Evolutionary conservation across 1,140 invertebrate species (phyloP), one percentile per base, ranked within the genome.

Genomic region (Microplitis demolitor): DNA sequence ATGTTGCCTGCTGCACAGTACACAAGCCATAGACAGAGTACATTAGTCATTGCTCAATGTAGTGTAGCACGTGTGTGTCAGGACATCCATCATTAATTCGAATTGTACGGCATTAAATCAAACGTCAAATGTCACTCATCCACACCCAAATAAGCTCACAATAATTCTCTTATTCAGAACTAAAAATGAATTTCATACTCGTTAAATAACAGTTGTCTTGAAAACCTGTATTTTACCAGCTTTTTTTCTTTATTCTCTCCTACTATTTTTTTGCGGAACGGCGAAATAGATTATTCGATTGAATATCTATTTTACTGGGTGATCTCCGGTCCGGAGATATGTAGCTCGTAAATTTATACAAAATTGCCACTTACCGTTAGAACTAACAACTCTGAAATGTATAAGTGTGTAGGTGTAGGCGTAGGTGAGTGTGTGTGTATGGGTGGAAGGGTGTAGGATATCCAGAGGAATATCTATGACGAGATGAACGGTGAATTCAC

Each of bases 281-380:
- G 11, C 35, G 0, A 31, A 63, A 66, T 50, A 45, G 63, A 66
- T 66, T 33, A 45, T 45, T 45, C 39, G 63, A 66, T 66, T 51
- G 63, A 50, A 54, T 67, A 66, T 54, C 16, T 62, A 63, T 67
- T 67, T 24, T 35, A 67, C 31, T 45, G 39, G 5, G 16, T 67
- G 66, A 67, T 37, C 51, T 16, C 45, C 11, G 45, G 8, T 14
- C 45, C n/a, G 16, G 11, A 54, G 13, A 67, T 53, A 63, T 13
- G 31, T 61, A 31, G 5, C 63, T 67, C 66, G 66, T 67, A 67
- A 67, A 67, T 67, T 67, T 54, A 67, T 54, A 33, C 50, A 54
- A 67, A 67, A 67, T 67, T 67, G 66, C 66, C 50, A 67, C 66
- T 67, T 67, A 67, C 50, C 24, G 50, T 53, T 67, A 67, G 51